These are phyloP conservation scores for Semnornis frantzii DNA, from an alignment of 2,113 vertebrate species.

Conservation along the genomic window DNA sequence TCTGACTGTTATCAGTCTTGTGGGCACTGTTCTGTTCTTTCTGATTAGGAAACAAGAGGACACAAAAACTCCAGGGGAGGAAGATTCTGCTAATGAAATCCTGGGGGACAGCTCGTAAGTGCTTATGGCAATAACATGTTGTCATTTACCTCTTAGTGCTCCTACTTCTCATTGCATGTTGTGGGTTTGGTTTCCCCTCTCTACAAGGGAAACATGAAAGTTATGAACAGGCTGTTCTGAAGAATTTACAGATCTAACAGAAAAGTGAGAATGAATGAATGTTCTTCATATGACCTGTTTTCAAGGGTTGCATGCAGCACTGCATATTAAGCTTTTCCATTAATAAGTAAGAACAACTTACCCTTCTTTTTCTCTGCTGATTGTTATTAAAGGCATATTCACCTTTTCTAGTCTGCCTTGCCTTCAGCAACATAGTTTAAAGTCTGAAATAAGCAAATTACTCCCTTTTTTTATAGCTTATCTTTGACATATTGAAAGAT, in stretches of 20 bases:
- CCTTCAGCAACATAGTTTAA: neutral
- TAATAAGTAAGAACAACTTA: neutral
- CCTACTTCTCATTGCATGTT: rapidly evolving
- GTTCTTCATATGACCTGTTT: neutral
- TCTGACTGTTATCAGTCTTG: slow-evolving; percentile 94
- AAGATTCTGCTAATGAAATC: slow-evolving; percentile 69
- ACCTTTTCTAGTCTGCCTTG: neutral
- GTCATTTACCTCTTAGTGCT: neutral
- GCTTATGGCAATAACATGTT: neutral
- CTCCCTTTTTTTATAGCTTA: neutral
- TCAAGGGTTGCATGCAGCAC: neutral
- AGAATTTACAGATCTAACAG: neutral
- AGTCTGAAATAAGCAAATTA: neutral
- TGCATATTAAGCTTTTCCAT: neutral
- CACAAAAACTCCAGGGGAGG: slow-evolving; percentile 70
- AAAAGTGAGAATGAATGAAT: neutral
- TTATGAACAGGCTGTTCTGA: neutral
- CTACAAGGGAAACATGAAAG: neutral
- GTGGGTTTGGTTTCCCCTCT: neutral
- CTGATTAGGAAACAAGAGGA: slow-evolving; percentile 88
- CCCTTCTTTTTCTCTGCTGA: neutral
- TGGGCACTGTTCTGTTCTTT: slow-evolving; percentile 95
- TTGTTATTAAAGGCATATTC: neutral
- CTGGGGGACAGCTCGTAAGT: slow-evolving; percentile 71
- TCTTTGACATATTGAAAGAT: neutral